phyloP scores from a whole-genome alignment of 2,888 invertebrate species.

The Marasmarcha lunaedactyla region DNA sequence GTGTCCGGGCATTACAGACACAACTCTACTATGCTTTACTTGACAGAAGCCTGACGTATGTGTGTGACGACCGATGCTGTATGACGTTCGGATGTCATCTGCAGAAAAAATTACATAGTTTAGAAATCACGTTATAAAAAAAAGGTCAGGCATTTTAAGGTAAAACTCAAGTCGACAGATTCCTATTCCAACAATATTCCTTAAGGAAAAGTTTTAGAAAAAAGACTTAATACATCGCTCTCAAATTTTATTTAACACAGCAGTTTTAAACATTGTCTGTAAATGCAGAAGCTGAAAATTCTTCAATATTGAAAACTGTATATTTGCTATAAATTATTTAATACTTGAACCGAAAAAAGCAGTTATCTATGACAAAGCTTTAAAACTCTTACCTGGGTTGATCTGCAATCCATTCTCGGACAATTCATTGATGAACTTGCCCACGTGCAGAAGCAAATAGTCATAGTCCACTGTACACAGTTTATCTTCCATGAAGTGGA shows the following conservation, averaged over 20 bases:
- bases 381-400: constrained; percentile 32
- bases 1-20: constrained; percentile 12
- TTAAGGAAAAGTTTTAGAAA: too few species aligned
- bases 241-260: too few species aligned
- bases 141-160: too few species aligned
- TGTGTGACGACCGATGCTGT: constrained; percentile 15
- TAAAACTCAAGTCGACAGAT: too few species aligned
- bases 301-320: too few species aligned
- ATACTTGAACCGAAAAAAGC: too few species aligned
- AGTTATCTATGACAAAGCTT: too few species aligned
- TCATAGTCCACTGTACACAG: constrained; percentile 20
- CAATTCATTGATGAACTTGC: constrained; percentile 27
- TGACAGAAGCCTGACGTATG: constrained; percentile 7
- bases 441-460: constrained; percentile 25
- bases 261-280: too few species aligned
- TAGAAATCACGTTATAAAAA: not conserved
- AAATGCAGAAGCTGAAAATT: too few species aligned
- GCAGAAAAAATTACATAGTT: constrained; percentile 2
- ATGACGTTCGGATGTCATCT: constrained; percentile 34
- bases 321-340: too few species aligned
- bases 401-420: constrained; percentile 38
- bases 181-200: too few species aligned
- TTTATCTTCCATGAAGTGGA: constrained; percentile 29
- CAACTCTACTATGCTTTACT: constrained; percentile 9
- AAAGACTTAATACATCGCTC: too few species aligned